Base-by-base conservation (phyloP, 2,797 vertebrate species). In the Philypnodon macrostomus region DNA sequence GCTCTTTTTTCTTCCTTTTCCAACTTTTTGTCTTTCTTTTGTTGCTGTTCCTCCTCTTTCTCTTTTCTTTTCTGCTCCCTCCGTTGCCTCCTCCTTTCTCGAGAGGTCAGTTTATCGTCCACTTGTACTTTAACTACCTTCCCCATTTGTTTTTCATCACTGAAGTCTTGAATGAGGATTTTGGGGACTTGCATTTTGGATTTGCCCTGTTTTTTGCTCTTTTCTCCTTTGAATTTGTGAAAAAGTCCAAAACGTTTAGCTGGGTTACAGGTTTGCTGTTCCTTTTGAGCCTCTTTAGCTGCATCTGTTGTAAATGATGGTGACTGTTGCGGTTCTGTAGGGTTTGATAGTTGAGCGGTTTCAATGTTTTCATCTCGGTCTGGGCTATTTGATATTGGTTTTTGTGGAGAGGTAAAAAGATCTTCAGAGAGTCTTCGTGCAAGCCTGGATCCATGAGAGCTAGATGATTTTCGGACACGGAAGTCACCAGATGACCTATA, bases 91-190 rank as follows among this genome's bases (percentile, higher is more conserved):
- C 88, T 79, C 58, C 80, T 80, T 38, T 90, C 88, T 61, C 79
- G 84, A 4, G 88, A 83, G 18, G 64, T 89, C 32, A 88, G 39
- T 34, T 72, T 75, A 36, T 74, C 68, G 10, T 56, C 73, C 15
- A 2, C 58, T 5, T 58, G 68, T 4, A 66, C 74, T 15, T 81
- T 40, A 0, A 62, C 26, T 0, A 8, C 12, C 24, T 26, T 64
- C 23, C 33, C 69, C 2, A 4, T 38, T 17, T 10, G 69, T 4
- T 30, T 52, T 10, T 42, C 51, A 3, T 88, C 85, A 12, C 90
- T 90, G 67, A 90, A 91, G 67, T 92, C 90, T 69, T 92, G 89
- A 65, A 92, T 88, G 44, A 91, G 45, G 51, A 91, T 92, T 67
- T 86, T 86, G 1, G 90, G 90, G 27, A 90, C 65, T 21, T 77